Evolutionary conservation across 2,797 vertebrate genomes (phyloP).

Genomic region (Aselliscus stoliczkanus): DNA sequence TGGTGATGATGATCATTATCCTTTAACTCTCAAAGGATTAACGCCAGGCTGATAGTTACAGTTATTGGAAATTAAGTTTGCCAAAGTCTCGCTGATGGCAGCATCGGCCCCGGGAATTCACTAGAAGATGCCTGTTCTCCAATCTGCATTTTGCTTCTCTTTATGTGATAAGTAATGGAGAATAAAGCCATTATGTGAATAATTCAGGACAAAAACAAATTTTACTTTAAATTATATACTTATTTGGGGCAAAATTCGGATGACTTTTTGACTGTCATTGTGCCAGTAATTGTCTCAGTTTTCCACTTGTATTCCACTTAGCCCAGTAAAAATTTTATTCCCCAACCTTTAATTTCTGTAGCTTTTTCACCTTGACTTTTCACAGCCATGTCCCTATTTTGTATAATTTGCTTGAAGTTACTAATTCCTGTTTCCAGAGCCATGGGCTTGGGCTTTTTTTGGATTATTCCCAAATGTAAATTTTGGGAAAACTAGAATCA

Average conservation of each 20-base stretch:
- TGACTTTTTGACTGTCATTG: neutral
- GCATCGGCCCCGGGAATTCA: neutral
- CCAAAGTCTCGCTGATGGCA: neutral
- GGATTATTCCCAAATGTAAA: conserved; percentile 1
- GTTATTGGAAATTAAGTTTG: neutral
- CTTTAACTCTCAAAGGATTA: neutral
- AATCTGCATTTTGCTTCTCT: neutral
- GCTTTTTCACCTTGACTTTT: neutral
- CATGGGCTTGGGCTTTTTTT: neutral
- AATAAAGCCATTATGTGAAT: neutral
- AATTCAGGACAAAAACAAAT: neutral
- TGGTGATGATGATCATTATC: neutral
- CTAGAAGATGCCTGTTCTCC: neutral
- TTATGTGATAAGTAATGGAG: neutral
- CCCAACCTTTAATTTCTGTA: neutral
- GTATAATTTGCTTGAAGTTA: neutral
- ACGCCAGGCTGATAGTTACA: neutral
- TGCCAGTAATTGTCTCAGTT: neutral
- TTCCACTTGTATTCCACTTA: conserved; percentile 17
- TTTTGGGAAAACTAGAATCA: neutral
- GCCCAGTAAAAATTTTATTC: neutral
- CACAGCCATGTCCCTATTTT: neutral
- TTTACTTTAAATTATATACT: neutral
- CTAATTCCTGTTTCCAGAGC: neutral
- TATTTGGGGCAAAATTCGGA: neutral